Percentiles rank a stretch among this genome's conserved stretches.
Conservation (phyloP, 2,113 vertebrate genomes). For the Chionodraco myersi region DNA sequence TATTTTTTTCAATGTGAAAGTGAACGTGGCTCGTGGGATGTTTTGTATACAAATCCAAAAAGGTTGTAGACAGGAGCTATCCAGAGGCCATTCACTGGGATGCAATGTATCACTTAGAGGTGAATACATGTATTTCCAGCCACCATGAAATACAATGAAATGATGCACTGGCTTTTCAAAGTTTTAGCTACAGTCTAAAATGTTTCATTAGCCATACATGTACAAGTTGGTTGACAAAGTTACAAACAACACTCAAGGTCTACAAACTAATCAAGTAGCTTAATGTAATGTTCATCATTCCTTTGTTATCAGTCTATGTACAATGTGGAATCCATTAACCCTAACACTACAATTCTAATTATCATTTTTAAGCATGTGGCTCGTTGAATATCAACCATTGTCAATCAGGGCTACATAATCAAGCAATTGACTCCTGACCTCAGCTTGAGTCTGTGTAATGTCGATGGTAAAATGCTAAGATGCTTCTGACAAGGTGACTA, state of each 20-base stretch:
- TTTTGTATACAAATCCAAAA: slow-evolving; percentile 4
- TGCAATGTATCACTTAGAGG: background rate
- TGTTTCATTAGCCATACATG: background rate
- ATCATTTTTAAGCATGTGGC: slow-evolving; percentile 9
- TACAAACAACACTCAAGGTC: too few relatives aligned
- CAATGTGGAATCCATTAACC: slow-evolving; percentile 1
- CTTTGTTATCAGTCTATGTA: background rate
- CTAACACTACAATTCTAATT: background rate
- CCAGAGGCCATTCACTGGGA: background rate
- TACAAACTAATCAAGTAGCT: background rate
- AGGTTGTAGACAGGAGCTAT: background rate
- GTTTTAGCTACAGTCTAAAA: background rate
- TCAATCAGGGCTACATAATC: slow-evolving; percentile 8
- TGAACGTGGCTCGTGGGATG: background rate
- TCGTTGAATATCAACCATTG: slow-evolving; percentile 24
- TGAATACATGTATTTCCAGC: background rate
- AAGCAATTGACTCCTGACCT: slow-evolving; percentile 16
- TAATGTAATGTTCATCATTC: background rate
- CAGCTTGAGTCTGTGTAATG: slow-evolving; percentile 11
- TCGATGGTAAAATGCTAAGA: slow-evolving; percentile 8
- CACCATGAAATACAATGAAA: background rate
- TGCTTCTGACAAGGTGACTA: slow-evolving; percentile 5
- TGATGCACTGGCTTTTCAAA: background rate
- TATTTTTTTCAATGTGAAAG: slow-evolving; percentile 5
- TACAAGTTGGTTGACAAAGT: background rate